phyloP scores from a whole-genome alignment of 2,797 vertebrate genomes.

The Sebastes taczanowskii region DNA sequence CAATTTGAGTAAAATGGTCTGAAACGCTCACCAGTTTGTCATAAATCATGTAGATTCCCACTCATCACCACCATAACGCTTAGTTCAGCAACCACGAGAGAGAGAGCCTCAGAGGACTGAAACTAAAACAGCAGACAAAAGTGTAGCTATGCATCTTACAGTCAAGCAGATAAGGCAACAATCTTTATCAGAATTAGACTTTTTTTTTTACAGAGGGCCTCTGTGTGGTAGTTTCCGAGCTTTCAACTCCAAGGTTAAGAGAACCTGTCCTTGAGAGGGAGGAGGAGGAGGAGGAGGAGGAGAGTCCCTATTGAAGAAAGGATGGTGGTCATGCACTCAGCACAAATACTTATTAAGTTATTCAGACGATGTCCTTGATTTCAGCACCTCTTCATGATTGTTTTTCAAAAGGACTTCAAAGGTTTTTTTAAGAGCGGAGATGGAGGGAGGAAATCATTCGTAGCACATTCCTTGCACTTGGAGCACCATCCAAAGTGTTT shows the following conservation, averaged over 20 bases:
- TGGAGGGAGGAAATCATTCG: slow-evolving; percentile 75
- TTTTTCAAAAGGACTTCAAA: slow-evolving; percentile 77
- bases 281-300: slow-evolving; percentile 36
- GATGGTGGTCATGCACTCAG: slow-evolving; percentile 65
- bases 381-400: slow-evolving; percentile 71
- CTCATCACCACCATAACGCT: slow-evolving; percentile 37
- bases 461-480: slow-evolving; percentile 69
- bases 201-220: slow-evolving; percentile 37
- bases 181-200: slow-evolving; percentile 14
- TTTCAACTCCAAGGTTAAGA: slow-evolving; percentile 68
- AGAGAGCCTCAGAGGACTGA: background rate
- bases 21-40: slow-evolving; percentile 45
- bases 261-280: slow-evolving; percentile 72
- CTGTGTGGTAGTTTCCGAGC: slow-evolving; percentile 40
- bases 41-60: slow-evolving; percentile 37
- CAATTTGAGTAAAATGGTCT: slow-evolving; percentile 51
- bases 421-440: slow-evolving; percentile 53
- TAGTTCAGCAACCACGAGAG: slow-evolving; percentile 8
- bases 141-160: slow-evolving; percentile 17
- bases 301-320: slow-evolving; percentile 52
- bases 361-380: slow-evolving; percentile 76
- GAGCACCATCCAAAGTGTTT: slow-evolving; percentile 47
- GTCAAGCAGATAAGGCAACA: slow-evolving; percentile 37
- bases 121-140: slow-evolving; percentile 18
- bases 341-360: slow-evolving; percentile 70